Percentiles rank a stretch among this genome's conserved stretches.
Evolutionary conservation across 2,797 vertebrate genomes (phyloP).

Genomic region (Microcaecilia unicolor): DNA sequence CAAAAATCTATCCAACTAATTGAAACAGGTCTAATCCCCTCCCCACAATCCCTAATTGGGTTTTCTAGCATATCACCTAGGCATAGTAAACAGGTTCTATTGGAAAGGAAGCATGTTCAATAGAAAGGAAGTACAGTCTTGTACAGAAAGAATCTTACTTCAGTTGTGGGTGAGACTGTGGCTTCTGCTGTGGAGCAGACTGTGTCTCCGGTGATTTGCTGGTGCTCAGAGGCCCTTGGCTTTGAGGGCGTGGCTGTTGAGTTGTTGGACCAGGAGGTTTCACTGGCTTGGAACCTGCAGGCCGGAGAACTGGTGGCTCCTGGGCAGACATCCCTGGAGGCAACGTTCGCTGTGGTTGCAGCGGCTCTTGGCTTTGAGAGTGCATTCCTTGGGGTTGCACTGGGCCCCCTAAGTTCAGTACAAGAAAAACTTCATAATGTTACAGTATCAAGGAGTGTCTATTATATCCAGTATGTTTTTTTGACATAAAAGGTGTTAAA

Average conservation of each 20-base stretch:
- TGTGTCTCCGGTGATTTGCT: constrained; percentile 62
- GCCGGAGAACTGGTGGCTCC: no score
- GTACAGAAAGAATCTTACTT: constrained; percentile 75
- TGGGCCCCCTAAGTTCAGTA: constrained; percentile 81
- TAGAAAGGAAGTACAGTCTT: no score
- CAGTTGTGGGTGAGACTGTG: constrained; percentile 80
- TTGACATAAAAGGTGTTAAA: no score
- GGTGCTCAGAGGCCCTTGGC: constrained; percentile 63
- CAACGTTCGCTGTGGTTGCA: constrained; percentile 48
- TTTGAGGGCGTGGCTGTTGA: constrained; percentile 69
- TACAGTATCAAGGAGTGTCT: constrained; percentile 47
- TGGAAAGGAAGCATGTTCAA: no score
- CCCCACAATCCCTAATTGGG: no score
- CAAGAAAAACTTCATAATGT: constrained; percentile 69
- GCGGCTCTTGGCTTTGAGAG: constrained; percentile 70
- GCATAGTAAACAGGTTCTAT: no score
- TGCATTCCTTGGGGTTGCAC: constrained; percentile 79
- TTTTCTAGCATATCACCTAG: no score
- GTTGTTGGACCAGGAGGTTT: constrained; percentile 62
- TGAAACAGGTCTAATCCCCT: no score
- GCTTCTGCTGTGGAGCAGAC: constrained; percentile 66
- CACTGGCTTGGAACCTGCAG: constrained; percentile 62
- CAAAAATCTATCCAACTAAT: no score
- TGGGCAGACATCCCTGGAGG: constrained; percentile 57
- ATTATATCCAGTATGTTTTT: no score